Evolutionary conservation across 2,888 invertebrate species (phyloP), one percentile per base, ranked within the genome.

Genomic region (Agelastica alni): DNA sequence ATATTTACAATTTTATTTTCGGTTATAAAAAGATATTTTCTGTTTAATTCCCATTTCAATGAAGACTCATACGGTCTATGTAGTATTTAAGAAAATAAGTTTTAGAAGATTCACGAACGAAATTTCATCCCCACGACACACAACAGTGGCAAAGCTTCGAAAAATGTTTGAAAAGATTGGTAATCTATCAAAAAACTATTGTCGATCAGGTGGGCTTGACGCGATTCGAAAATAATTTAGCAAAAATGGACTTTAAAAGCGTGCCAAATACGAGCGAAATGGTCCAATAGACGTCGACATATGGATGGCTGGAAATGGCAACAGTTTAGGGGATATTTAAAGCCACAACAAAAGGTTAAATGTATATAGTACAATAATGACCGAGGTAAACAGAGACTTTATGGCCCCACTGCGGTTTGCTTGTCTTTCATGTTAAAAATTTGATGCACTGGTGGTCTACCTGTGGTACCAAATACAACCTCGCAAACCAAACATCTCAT

Each of bases 331-430:
- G 59, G 64, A 63, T 63, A 68, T 71, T 70, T 68, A 61, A 61
- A 62, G 39, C 44, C 46, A 49, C 59, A 63, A 73, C 73, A 74
- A 74, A 70, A 59, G 63, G 13, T 51, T 60, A 62, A 66, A 65
- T 73, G 73, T 74, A 72, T 74, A 75, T 74, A 74, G 72, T 70
- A 69, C 68, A 69, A 72, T 75, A 75, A 75, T 74, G 71, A 75
- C 71, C 66, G 69, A 67, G 66, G 72, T 72, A 74, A 74, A 74
- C 74, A 74, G 63, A 69, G 69, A 62, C 67, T 69, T 70, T 71
- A 71, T 66, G 72, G 71, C 66, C n/a, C n/a, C 63, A 63, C 65
- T 67, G 70, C 64, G 70, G 71, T 67, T 64, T 69, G 60, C 67
- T 68, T 68, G 67, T 70, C 66, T 59, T 44, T 56, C 45, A 44